Evolutionary conservation across 2,888 invertebrate species (phyloP), one percentile per base, ranked within the genome.

Genomic region (Notocelia uddmanniana): DNA sequence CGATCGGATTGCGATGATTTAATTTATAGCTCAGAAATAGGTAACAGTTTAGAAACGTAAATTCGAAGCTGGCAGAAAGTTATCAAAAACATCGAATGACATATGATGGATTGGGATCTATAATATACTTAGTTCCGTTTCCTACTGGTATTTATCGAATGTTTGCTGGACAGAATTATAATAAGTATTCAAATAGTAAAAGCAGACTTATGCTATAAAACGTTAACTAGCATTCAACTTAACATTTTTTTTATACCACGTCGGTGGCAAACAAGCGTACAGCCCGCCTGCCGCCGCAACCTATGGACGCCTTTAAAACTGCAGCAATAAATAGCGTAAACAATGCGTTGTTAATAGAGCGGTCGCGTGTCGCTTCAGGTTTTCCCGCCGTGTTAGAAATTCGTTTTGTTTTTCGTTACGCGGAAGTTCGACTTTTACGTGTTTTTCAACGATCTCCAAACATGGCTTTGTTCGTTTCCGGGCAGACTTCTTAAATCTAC

Each of bases 391-490:
- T 37, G 34, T 63, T 63, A 34, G 63, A 52, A 52, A 31, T 52
- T 34, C 50, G 48, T 31, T n/a, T 54, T 37, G 64, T 64, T 64
- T 64, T 64, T 54, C 34, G 15, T n/a, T 19, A 6, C 64, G 34
- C 64, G 64, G 64, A 64, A 64, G 52, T 64, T 15, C 1, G 54
- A 37, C 52, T 54, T 64, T 64, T 64, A 54, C 37, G 64, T 64
- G 54, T 64, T 64, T 50, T 54, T 54, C 11, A 11, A 21, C 54
- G 37, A 64, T 64, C 37, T 23, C 64, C 54, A 23, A 64, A 64
- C 52, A 54, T 37, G 37, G 15, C 23, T 31, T 31, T 31, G 31
- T 31, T 11, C 52, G 3, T 63, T 64, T 21, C 52, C 63, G 50
- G 63, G 18, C 48, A 10, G 18, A 34, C 52, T 19, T 9, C 9